Evolutionary conservation across 1,140 invertebrate species (phyloP).

Genomic region (Drosophila littoralis): DNA sequence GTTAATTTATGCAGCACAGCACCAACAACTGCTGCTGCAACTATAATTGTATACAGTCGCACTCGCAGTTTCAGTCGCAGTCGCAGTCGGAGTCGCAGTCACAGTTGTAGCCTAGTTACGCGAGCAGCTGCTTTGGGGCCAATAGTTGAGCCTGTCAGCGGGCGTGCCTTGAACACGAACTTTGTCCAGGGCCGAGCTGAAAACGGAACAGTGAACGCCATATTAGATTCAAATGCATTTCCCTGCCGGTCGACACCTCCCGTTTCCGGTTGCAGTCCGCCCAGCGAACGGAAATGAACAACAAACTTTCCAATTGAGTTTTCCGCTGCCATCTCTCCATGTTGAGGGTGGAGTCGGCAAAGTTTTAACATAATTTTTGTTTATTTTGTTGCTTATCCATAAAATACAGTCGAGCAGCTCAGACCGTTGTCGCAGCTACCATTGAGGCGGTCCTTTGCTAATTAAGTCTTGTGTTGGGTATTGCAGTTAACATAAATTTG

Average conservation of each 20-base stretch:
- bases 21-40: conserved; percentile 26
- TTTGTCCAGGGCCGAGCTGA: conserved; percentile 15
- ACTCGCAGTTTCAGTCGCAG: conserved; percentile 1
- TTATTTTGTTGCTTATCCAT: conserved; percentile 68
- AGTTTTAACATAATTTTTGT: conserved; percentile 74
- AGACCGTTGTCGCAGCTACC: conserved; percentile 18
- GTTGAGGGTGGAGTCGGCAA: conserved; percentile 42
- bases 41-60: conserved; percentile 20
- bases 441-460: conserved; percentile 20
- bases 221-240: conserved; percentile 78
- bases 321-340: conserved; percentile 41
- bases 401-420: conserved; percentile 44
- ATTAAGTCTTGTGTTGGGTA: conserved; percentile 43
- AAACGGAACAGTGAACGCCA: conserved; percentile 71
- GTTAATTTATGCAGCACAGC: conserved; percentile 66
- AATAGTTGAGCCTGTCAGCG: conserved; percentile 55
- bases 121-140: conserved; percentile 1
- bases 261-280: conserved; percentile 40
- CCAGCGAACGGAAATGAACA: conserved; percentile 67
- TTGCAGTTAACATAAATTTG: conserved; percentile 56
- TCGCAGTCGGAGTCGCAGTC: not conserved
- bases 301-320: conserved; percentile 77
- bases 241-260: conserved; percentile 69
- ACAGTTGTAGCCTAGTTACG: conserved; percentile 10
- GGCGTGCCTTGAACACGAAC: conserved; percentile 38